A percentile compares a stretch with the other conserved stretches of the same genome.
These are phyloP conservation scores for Sphaeridia pumilis DNA, from an alignment of 2,888 invertebrate genomes.

Conservation along the genomic window DNA sequence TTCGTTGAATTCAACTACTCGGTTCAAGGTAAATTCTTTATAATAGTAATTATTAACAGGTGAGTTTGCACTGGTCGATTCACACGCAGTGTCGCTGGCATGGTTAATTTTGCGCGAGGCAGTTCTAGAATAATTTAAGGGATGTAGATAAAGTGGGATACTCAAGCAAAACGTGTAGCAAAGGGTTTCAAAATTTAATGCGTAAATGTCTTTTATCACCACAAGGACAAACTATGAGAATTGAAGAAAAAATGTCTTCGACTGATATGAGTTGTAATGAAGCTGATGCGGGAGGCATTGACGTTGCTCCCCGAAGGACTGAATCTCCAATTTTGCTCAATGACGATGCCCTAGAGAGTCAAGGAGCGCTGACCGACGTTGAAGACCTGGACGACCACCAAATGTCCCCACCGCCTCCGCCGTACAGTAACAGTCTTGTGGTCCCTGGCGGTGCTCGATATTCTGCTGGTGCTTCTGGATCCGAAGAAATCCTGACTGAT, in stretches of 20 bases:
- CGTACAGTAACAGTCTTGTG: constrained; percentile 1
- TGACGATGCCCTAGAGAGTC: constrained; percentile 37
- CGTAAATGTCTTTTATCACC: no score
- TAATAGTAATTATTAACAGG: constrained; percentile 3
- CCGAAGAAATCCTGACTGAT: constrained; percentile 25
- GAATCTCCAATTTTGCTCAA: constrained; percentile 17
- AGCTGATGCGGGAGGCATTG: not conserved
- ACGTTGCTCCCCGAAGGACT: constrained; percentile 1
- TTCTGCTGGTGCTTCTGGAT: not conserved
- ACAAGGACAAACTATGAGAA: constrained; percentile 20
- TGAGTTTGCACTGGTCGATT: not conserved
- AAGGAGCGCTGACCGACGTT: constrained; percentile 45
- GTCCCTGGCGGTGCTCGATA: not conserved
- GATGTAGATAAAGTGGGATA: no score
- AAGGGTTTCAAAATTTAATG: no score
- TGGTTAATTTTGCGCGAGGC: not conserved
- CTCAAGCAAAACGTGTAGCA: no score
- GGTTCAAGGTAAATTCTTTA: constrained; percentile 34
- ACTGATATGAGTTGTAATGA: constrained; percentile 24
- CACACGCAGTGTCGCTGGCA: constrained; percentile 3
- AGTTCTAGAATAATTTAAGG: not conserved
- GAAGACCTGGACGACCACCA: constrained; percentile 44
- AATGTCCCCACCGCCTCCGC: not conserved
- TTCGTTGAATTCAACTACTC: constrained; percentile 36
- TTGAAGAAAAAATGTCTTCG: constrained; percentile 30